Base-by-base conservation (phyloP, 2,888 invertebrate species). In the Idaea biselata region DNA sequence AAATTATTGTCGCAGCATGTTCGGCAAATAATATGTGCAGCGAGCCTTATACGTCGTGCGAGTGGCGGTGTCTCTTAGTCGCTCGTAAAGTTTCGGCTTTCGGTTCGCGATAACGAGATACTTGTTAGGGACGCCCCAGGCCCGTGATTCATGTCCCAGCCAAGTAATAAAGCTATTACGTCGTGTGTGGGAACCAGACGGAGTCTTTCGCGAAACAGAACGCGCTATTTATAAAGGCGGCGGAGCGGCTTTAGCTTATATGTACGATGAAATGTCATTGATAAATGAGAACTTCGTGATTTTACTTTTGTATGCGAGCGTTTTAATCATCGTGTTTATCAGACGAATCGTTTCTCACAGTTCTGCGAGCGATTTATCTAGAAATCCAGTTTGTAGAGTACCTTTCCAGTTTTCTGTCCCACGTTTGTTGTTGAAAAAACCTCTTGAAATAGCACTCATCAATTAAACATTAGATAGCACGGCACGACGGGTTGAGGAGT, bases 81-180 rank as follows among this genome's bases (percentile, higher is more conserved):
- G 44, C 11, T 44, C 66, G 61, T 65, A 63, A 67, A 68, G 60
- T 58, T 56, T 44, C 54, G 60, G 58, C 32, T 66, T 61, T 63
- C 70, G 65, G 66, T 72, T 69, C 65, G 68, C 70, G 75, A 75
- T 76, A 80, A 80, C 76, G 74, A 76, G 70, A 62, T 68, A 66
- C 65, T 67, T 74, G 76, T 71, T 73, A 77, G 76, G 75, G 75
- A 73, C 75, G 76, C 77, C 80, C 76, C 69, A 62, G 71, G 73
- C 71, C 58, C 59, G 67, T 79, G 81, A 82, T 79, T 81, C 80
- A 82, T 76, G 72, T 64, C 61, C 67, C 65, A 61, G 66, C 71
- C 68, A 69, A 67, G 71, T 66, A 73, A 74, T 33, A 56, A 56
- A 56, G 56, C 56, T 56, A 56, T 56, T 56, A 56, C 55, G 17